Evolutionary conservation across 2,888 invertebrate species (phyloP), one percentile per base, ranked within the genome.

Genomic region (Ochropleura leucogaster): DNA sequence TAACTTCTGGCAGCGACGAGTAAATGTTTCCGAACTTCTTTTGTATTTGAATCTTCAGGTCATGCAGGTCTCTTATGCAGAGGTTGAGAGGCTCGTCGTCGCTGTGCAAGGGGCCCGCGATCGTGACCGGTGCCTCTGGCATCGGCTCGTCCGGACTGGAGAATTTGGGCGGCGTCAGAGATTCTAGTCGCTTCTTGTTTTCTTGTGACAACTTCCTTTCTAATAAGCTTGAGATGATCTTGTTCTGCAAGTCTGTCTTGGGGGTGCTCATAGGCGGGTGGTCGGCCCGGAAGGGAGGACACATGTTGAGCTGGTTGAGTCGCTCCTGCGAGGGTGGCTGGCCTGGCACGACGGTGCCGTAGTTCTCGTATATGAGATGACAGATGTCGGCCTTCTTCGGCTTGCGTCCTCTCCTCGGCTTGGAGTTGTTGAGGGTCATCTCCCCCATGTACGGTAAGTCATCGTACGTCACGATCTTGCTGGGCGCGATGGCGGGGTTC

Each of bases 341-440:
- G 0, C 98, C 98, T 0, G 98, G 98, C 68, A 98, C 97, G 18
- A 98, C 98, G 0, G 98, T 98, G 5, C 98, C 99, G 91, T 99
- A 99, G 92, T 99, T 99, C 92, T 99, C 99, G 90, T 99, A 98
- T 85, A 99, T 99, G 62, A 99, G 95, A 90, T 99, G 99, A 85
- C 99, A 99, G 84, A 99, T 99, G 90, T 99, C 99, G 0, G 99
- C 98, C 92, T 99, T 99, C 91, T 99, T 99, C 0, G 99, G 99
- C 90, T 99, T 99, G 30, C 99, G 96, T 0, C 99, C 99, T 79
- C 99, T 97, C 55, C 98, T 95, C 0, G 99, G 99, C 87, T 98
- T 98, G 18, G 98, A 98, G 93, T 99, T 98, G 90, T 98, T 98
- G 72, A 99, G 93, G 0, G 98, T 98, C 97, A 99, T 98, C 92